Evolutionary conservation across 2,888 invertebrate species (phyloP), one percentile per base, ranked within the genome.

Genomic region (Rhagonycha lutea): DNA sequence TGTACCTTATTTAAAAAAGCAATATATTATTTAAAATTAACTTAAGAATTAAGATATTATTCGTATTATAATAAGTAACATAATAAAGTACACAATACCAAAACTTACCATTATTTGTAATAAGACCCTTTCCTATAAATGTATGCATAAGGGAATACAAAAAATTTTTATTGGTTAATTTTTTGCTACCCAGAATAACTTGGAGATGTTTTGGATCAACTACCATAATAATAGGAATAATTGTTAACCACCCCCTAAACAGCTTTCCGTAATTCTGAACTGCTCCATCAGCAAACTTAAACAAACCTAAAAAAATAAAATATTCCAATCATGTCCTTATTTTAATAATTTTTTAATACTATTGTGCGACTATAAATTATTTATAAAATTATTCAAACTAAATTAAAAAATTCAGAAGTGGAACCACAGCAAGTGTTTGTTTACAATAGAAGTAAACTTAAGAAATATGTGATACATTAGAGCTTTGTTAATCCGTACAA

Each of bases 91-190:
- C n/a, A n/a, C n/a, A n/a, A n/a, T n/a, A n/a, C n/a, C n/a, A n/a
- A n/a, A 69, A 79, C 81, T 81, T 82, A 87, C 88, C 90, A 74
- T 88, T 89, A 79, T 89, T 91, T 4, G 92, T 92, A 62, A 92
- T 89, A 62, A 92, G 82, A 0, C 92, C 92, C 77, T 90, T 88
- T 12, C 92, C 92, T 72, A 92, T 83, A 80, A 92, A 91, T 82
- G 90, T 92, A 78, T 91, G 89, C 82, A 91, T 85, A 29, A 91
- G 80, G 29, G 87, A 87, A 81, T 92, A 92, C 74, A 91, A 87
- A 75, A 89, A 88, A 2, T 89, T 89, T 82, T 92, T 92, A 18
- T 88, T 88, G 0, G 90, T 89, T 79, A 90, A 89, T 81, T 89
- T 90, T 69, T 87, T 86, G 14, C 88, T 90, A 24, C 89, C 87